phyloP scores from a whole-genome alignment of 92 coral and sea anemone genomes.

The Desmophyllum pertusum region DNA sequence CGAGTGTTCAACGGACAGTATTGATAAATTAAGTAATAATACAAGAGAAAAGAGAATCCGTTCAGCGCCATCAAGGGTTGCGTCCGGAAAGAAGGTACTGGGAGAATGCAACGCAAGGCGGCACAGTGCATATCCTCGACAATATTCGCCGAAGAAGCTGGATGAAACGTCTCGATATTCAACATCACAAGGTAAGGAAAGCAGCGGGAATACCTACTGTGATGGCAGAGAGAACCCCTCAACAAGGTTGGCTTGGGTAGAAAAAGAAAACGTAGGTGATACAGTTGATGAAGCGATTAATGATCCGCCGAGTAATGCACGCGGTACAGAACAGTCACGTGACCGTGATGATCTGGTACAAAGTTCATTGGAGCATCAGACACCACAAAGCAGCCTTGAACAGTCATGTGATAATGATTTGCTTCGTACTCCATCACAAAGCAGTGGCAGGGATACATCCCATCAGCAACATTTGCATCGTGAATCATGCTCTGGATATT shows the following conservation, averaged over 20 bases:
- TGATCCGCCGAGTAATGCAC: too few relatives aligned
- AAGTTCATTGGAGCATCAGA: not conserved
- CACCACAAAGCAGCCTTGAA: not conserved
- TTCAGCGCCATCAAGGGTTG: slow-evolving; percentile 25
- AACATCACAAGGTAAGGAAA: not conserved
- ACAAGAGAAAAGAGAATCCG: not conserved
- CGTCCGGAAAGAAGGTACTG: not conserved
- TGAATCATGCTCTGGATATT: not conserved
- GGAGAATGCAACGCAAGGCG: not conserved
- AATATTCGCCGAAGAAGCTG: not conserved
- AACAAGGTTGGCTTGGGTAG: slow-evolving; percentile 24
- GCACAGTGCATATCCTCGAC: not conserved
- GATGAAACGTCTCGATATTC: not conserved
- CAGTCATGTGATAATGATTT: not conserved
- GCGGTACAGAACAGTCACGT: not conserved
- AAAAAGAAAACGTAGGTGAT: not conserved
- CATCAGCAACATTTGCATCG: not conserved
- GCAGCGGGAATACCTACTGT: not conserved
- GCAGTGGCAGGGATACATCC: not conserved
- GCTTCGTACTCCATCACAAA: not conserved
- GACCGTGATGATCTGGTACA: not conserved
- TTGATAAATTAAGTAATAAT: too few relatives aligned
- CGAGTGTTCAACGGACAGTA: not conserved
- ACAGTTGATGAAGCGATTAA: not conserved
- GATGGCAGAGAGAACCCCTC: not conserved